A percentile compares a stretch with the other conserved stretches of the same genome.
These are phyloP conservation scores for Colistium nudipinnis DNA, from an alignment of 2,113 vertebrate genomes.

Conservation along the genomic window DNA sequence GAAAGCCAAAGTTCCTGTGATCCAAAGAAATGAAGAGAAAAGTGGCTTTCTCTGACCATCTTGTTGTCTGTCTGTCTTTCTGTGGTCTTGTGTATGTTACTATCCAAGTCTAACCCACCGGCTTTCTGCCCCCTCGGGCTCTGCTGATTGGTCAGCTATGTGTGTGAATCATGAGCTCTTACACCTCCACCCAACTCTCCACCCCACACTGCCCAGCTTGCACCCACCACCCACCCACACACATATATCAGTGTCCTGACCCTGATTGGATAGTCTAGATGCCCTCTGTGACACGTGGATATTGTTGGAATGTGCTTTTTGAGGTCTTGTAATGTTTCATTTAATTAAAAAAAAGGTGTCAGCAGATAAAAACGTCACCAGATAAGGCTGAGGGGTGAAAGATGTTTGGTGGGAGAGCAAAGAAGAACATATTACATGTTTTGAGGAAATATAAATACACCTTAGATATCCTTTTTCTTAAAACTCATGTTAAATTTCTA, in stretches of 20 bases:
- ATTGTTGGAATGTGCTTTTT: too few relatives aligned
- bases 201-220: neutral
- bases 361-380: too few relatives aligned
- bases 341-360: too few relatives aligned
- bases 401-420: too few relatives aligned
- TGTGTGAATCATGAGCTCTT: constrained; percentile 50
- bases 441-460: too few relatives aligned
- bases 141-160: constrained; percentile 56
- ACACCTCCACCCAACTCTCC: constrained; percentile 39
- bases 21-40: neutral
- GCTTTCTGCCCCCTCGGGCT: constrained; percentile 52
- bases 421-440: too few relatives aligned
- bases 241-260: constrained; percentile 22
- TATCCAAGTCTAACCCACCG: constrained; percentile 47
- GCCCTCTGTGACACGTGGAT: constrained; percentile 42
- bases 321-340: too few relatives aligned
- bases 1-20: neutral
- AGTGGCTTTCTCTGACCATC: neutral
- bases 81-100: constrained; percentile 37
- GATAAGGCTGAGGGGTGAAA: too few relatives aligned
- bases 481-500: too few relatives aligned
- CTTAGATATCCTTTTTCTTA: too few relatives aligned
- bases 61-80: constrained; percentile 13
- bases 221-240: constrained; percentile 8
- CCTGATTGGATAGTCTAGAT: neutral